Percentiles rank a stretch among this genome's conserved stretches.
Conservation (phyloP, 92 coral and sea anemone species). For the Muricea muricata region DNA sequence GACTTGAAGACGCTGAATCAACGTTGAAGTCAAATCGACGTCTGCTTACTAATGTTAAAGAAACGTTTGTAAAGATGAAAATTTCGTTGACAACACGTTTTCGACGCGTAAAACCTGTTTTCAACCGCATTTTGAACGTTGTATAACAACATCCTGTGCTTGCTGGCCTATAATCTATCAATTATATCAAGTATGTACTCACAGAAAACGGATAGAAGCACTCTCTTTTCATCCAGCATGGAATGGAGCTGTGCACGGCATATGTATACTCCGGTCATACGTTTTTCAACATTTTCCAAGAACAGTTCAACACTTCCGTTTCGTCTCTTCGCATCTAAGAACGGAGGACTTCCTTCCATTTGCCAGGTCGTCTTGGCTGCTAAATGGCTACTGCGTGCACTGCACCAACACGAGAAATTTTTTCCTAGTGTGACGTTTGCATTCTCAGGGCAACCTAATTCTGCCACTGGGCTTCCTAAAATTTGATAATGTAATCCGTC, state of each 20-base stretch:
- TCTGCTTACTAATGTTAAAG: neutral
- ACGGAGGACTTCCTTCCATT: neutral
- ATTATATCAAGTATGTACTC: no score
- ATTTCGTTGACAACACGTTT: no score
- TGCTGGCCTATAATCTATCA: no score
- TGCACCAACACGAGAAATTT: constrained; percentile 22
- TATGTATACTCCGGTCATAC: neutral
- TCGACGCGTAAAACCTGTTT: neutral
- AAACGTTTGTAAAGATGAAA: neutral
- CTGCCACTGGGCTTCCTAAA: constrained; percentile 11
- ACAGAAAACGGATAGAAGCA: neutral
- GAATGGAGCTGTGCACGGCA: constrained; percentile 22
- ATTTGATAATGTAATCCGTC: neutral
- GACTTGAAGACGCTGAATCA: no score
- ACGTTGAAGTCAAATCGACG: neutral
- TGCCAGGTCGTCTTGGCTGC: neutral
- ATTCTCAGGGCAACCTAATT: neutral
- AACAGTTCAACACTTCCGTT: neutral
- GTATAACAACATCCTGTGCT: neutral
- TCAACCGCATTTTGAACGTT: neutral
- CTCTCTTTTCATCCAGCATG: constrained; percentile 2
- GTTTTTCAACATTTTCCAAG: neutral
- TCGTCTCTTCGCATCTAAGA: neutral
- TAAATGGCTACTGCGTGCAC: neutral
- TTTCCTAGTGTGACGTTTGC: neutral